Base-by-base conservation (phyloP, 2,888 invertebrate species). In the Podotricha telesiphe region DNA sequence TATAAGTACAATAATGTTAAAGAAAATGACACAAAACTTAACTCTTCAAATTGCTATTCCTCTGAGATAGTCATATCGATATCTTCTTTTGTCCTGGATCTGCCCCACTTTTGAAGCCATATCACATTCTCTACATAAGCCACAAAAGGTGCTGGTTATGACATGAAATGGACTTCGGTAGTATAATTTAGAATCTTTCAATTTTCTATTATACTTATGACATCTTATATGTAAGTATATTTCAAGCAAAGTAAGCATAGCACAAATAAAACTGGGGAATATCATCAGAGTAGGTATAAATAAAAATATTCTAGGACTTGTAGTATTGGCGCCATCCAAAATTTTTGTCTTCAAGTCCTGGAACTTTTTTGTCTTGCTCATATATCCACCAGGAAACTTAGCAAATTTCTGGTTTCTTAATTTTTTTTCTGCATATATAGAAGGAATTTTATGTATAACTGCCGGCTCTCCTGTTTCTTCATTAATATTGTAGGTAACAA, bases 131-230 rank as follows among this genome's bases (percentile, higher is more conserved):
- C 95, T 94, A 75, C 96, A 96, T 28, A 94, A 86, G 5, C 94
- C 95, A 82, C 96, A 96, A 81, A 95, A 96, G 73, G 94, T 95
- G 20, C 95, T 95, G 0, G 95, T 94, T 8, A 96, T 88, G 2
- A 94, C 86, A 81, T 96, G 95, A 73, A 96, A 93, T 0, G 96
- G 96, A 76, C 96, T 96, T 55, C 94, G 94, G 78, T 95, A 96
- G 77, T 95, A 95, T 47, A 95, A 82, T 63, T 91, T 89, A 13
- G 93, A 85, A 75, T 95, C 91, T 77, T 91, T 92, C 45, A 95
- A 85, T 56, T 85, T 83, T 75, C 94, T 94, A 79, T 96, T 96
- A 78, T 95, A 95, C 74, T 94, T 94, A 79, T 96, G 96, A 8
- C 95, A 95, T 88, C 94, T 93, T n/a, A 94, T 90, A 81, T 96